Base-by-base conservation (phyloP, 2,888 invertebrate species). In the Scelioninae gen. 2 region DNA sequence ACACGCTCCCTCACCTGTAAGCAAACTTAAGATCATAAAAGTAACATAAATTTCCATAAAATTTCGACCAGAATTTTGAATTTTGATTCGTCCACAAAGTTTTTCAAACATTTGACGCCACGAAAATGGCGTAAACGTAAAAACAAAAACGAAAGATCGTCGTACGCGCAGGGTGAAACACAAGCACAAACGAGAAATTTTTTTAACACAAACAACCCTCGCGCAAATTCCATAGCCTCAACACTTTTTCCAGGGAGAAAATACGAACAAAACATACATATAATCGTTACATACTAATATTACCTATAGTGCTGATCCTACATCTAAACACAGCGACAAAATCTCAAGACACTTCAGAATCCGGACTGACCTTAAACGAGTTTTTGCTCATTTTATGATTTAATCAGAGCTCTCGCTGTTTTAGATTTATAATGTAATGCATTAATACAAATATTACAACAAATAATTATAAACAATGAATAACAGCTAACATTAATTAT, bases 191-290 rank as follows among this genome's bases (percentile, higher is more conserved):
- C 31, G 0, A 72, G 73, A 58, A 39, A 2, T 72, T 60, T 52
- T 63, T 69, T 68, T 25, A 67, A 74, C 72, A 63, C 48, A 76
- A 75, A 70, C 57, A 39, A 63, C 73, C 73, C 75, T 70, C 75
- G 74, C 79, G 78, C 76, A 74, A 78, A 77, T 82, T 82, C 81
- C 83, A 83, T 84, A 84, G 85, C 84, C 84, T 84, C 83, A 84
- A 85, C 83, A 84, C 83, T 85, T 80, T 85, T 82, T 84, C 85
- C 84, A 84, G 83, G 82, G 82, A 81, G 82, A 83, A 85, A 85
- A 84, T 82, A 84, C 84, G 81, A 85, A 85, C 83, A 77, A 83
- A 85, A 85, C 79, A 81, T 85, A 84, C 83, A 82, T 82, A 79
- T 84, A 84, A 84, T 84, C 80, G 82, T 84, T 82, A 84, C 75